Evolutionary conservation across 1,140 invertebrate species (phyloP).

Genomic region (Micrasema minimum): DNA sequence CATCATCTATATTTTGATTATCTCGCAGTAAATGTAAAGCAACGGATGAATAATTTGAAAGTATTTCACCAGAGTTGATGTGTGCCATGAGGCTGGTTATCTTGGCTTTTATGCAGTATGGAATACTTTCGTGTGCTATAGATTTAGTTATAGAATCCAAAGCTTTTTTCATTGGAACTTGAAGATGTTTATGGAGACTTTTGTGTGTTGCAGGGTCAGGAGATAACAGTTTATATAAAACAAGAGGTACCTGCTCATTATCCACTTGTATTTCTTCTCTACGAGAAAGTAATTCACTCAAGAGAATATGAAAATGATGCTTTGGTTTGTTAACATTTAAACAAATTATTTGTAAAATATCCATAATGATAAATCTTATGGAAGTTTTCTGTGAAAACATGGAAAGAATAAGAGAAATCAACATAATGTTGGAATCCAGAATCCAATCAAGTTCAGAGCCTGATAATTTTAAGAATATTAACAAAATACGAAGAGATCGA

Average conservation of each 20-base stretch:
- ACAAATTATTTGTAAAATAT: conserved; percentile 58
- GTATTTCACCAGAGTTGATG: conserved; percentile 67
- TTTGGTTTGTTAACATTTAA: conserved; percentile 55
- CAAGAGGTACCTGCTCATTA: conserved; percentile 66
- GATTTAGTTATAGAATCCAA: conserved; percentile 53
- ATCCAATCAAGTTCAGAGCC: conserved; percentile 57
- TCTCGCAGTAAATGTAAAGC: conserved; percentile 59
- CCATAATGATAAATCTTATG: conserved; percentile 61
- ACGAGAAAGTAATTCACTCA: conserved; percentile 56
- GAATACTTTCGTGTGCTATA: conserved; percentile 54
- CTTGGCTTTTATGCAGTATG: conserved; percentile 62
- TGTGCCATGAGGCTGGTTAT: conserved; percentile 65
- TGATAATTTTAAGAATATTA: conserved; percentile 38
- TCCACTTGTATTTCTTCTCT: conserved; percentile 65
- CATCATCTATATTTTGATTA: conserved; percentile 57
- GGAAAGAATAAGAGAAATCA: conserved; percentile 62
- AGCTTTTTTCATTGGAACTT: conserved; percentile 55
- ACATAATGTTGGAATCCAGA: conserved; percentile 62
- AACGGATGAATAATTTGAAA: conserved; percentile 57
- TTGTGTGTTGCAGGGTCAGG: conserved; percentile 61
- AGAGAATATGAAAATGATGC: conserved; percentile 46
- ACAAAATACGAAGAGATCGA: conserved; percentile 43
- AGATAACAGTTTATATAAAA: conserved; percentile 66
- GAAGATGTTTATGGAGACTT: conserved; percentile 56
- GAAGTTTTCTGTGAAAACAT: conserved; percentile 60